A percentile compares a stretch with the other conserved stretches of the same genome.
Evolutionary conservation across 2,888 invertebrate species (phyloP).

Genomic region (Galerucella pusilla): DNA sequence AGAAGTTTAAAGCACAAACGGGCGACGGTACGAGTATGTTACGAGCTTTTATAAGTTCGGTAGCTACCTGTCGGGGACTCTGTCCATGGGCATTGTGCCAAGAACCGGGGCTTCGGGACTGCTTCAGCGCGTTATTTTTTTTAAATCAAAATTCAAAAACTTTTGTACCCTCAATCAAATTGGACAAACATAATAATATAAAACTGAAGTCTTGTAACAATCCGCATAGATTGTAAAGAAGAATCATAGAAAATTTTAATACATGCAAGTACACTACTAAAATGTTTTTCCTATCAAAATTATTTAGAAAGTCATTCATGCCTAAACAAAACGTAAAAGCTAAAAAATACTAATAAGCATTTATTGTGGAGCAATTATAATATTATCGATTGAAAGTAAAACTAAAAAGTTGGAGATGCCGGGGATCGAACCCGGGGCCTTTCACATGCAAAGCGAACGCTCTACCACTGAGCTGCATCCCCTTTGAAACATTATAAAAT

Average conservation of each 20-base stretch:
- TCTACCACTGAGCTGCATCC: conserved; percentile 99
- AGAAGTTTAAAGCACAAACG: conserved; percentile 68
- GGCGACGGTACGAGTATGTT: conserved; percentile 67
- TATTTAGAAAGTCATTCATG: too few relatives aligned
- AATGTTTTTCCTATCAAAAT: too few relatives aligned
- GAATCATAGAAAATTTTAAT: too few relatives aligned
- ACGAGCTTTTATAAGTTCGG: conserved; percentile 71
- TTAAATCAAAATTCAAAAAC: conserved; percentile 19
- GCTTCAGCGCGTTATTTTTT: conserved; percentile 31
- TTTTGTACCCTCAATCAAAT: conserved; percentile 11
- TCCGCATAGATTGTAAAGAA: too few relatives aligned
- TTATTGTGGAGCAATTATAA: not conserved
- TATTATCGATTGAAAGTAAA: not conserved
- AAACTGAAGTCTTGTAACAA: conserved; percentile 37
- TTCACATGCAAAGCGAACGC: conserved; percentile 99
- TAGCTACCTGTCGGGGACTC: conserved; percentile 68
- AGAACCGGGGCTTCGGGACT: conserved; percentile 51
- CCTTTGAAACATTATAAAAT: conserved; percentile 55
- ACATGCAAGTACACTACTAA: too few relatives aligned
- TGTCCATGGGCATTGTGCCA: conserved; percentile 59
- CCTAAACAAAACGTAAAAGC: too few relatives aligned
- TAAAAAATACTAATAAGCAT: too few relatives aligned
- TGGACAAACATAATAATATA: conserved; percentile 29
- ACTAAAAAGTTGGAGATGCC: conserved; percentile 78
- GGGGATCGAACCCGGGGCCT: conserved; percentile 99